Evolutionary conservation across 2,888 invertebrate species (phyloP).

Genomic region (Lepidochrysops patricia): DNA sequence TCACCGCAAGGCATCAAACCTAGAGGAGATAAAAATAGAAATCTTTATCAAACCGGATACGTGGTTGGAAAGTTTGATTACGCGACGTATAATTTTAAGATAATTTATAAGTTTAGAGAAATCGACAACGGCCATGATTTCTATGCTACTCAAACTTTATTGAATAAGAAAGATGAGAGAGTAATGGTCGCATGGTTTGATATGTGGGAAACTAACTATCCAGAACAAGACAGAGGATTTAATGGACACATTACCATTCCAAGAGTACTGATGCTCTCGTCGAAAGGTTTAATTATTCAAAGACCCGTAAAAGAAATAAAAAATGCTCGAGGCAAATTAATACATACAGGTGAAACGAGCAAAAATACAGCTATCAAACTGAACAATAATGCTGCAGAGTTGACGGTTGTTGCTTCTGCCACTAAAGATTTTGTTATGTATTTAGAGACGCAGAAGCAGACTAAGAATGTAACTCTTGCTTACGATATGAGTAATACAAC

Average conservation of each 20-base stretch:
- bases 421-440: background rate
- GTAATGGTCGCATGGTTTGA: conserved; percentile 48
- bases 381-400: conserved; percentile 2
- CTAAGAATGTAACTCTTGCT: background rate
- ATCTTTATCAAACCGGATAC: conserved; percentile 47
- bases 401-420: background rate
- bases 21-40: conserved; percentile 40
- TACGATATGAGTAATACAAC: conserved; percentile 21
- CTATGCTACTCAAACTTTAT: conserved; percentile 51
- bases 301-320: conserved; percentile 34
- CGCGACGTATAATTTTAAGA: conserved; percentile 31
- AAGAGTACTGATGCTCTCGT: conserved; percentile 36
- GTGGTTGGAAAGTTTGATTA: conserved; percentile 50
- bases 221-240: conserved; percentile 43
- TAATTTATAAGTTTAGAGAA: conserved; percentile 34
- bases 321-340: conserved; percentile 1
- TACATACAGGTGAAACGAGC: conserved; percentile 4
- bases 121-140: conserved; percentile 50
- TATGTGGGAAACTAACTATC: conserved; percentile 51
- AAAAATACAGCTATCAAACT: background rate
- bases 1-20: conserved; percentile 48
- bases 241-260: conserved; percentile 47
- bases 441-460: background rate
- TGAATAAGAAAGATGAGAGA: conserved; percentile 32
- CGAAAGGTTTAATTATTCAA: conserved; percentile 27